phyloP scores from a whole-genome alignment of 2,888 invertebrate genomes.

The Muschampia plurimacula region DNA sequence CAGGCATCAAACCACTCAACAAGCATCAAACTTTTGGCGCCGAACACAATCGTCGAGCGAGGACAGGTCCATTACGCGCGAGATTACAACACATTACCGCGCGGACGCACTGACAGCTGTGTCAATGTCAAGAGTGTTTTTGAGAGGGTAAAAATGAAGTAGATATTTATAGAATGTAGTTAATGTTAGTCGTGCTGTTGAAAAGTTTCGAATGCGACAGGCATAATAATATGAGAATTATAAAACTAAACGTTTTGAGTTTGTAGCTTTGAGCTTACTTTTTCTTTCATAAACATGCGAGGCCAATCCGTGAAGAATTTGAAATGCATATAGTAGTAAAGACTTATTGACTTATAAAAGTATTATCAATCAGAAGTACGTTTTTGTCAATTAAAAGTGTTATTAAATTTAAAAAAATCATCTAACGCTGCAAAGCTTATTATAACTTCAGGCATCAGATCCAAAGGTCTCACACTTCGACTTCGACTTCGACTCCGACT shows the following conservation, averaged over 20 bases:
- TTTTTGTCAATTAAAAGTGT: no score
- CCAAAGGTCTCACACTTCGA: no score
- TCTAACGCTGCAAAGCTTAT: no score
- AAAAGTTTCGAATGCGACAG: not conserved
- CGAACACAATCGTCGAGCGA: not conserved
- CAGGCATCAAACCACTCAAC: not conserved
- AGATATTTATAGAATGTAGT: slow-evolving; percentile 16
- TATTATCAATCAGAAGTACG: no score
- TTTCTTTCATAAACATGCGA: not conserved
- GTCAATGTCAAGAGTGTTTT: slow-evolving; percentile 25
- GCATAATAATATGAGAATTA: not conserved
- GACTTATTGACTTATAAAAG: no score
- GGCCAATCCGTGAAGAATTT: no score
- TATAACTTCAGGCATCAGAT: no score
- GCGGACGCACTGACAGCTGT: slow-evolving; percentile 28
- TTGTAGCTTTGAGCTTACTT: not conserved
- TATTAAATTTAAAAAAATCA: no score
- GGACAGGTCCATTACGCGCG: slow-evolving; percentile 33
- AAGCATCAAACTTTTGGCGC: slow-evolving; percentile 4
- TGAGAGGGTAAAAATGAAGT: not conserved
- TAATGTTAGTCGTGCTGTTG: not conserved
- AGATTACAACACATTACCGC: slow-evolving; percentile 37
- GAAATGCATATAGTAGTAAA: no score
- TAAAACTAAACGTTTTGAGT: not conserved
- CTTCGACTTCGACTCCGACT: no score